Evolutionary conservation across 2,797 vertebrate species (phyloP).

Genomic region (Stomatorhinus walkeri): DNA sequence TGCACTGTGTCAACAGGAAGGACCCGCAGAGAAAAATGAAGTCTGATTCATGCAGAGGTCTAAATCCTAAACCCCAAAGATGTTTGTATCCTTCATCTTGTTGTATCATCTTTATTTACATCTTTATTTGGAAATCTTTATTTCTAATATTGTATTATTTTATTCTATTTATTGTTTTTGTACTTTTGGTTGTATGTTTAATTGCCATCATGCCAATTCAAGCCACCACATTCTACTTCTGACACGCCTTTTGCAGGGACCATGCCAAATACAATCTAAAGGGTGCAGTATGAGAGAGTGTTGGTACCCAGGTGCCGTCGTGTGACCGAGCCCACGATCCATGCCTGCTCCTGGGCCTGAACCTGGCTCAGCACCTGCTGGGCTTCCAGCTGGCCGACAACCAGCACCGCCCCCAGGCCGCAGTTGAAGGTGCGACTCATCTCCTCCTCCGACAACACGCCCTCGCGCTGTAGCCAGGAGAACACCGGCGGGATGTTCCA

Average conservation of each 20-base stretch:
- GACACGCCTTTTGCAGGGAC: background rate
- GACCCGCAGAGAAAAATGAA: background rate
- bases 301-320: constrained; percentile 61
- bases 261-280: background rate
- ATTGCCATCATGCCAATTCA: background rate
- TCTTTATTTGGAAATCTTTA: background rate
- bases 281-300: background rate
- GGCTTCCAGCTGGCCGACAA: constrained; percentile 65
- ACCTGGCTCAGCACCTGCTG: constrained; percentile 68
- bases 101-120: background rate
- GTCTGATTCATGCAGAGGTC: background rate
- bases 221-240: background rate
- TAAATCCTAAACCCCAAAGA: background rate
- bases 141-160: background rate
- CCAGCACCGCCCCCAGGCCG: constrained; percentile 78
- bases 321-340: constrained; percentile 76
- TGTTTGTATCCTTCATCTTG: background rate
- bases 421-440: constrained; percentile 91
- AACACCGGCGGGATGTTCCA: constrained; percentile 84
- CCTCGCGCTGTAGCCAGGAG: constrained; percentile 81
- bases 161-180: background rate
- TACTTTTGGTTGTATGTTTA: background rate
- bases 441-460: constrained; percentile 78
- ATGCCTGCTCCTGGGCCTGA: constrained; percentile 64
- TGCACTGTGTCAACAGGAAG: background rate